Conservation (phyloP, 2,797 vertebrate genomes). For the Streptopelia turtur region DNA sequence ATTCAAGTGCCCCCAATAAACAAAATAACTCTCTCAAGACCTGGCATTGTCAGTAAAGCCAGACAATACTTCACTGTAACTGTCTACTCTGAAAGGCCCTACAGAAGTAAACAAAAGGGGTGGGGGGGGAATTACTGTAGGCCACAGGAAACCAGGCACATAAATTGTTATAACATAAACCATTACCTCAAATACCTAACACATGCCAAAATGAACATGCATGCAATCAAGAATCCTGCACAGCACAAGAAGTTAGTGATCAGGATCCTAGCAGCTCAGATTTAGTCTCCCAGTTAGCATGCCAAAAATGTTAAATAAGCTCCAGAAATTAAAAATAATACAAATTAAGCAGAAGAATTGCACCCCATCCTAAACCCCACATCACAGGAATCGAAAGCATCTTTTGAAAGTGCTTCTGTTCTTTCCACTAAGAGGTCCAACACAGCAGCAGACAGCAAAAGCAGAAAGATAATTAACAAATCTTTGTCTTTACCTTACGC, state of each 20-base stretch:
- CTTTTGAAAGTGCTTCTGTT: not conserved
- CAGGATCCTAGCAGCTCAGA: not conserved
- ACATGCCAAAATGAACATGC: not conserved
- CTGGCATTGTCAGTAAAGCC: not conserved
- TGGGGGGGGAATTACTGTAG: not conserved
- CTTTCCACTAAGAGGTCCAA: not conserved
- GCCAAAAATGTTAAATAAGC: not conserved
- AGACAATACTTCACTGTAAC: not conserved
- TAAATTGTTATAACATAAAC: not conserved
- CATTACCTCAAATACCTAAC: not conserved
- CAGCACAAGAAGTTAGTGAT: not conserved
- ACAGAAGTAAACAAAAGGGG: not conserved
- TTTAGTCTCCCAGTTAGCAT: not conserved
- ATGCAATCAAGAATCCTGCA: not conserved
- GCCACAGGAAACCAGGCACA: not conserved
- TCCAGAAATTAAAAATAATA: not conserved
- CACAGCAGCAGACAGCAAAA: not conserved
- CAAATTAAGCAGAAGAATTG: not conserved
- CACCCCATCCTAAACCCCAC: not conserved
- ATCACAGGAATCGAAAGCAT: not conserved
- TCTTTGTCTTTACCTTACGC: not conserved
- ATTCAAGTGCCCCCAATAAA: not conserved
- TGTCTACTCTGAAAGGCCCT: not conserved
- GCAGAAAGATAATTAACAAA: not conserved
- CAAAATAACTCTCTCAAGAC: not conserved